Base-by-base conservation (phyloP, 1,140 invertebrate genomes). In the Dendrolimus punctatus region DNA sequence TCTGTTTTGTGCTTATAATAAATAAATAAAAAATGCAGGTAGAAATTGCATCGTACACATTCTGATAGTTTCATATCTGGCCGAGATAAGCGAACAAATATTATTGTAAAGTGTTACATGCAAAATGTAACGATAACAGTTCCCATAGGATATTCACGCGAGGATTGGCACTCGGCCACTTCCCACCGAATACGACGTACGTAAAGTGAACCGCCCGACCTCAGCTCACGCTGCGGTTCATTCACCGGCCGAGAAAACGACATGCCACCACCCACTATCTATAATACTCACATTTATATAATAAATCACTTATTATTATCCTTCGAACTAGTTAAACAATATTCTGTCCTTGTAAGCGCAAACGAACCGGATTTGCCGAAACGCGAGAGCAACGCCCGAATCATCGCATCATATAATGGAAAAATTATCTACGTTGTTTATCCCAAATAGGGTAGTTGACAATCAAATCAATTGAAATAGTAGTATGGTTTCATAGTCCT, bases 101-200 rank as follows among this genome's bases (percentile, higher is more conserved):
- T 56, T 56, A 56, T 58, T 60, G 53, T 61, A 53, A 57, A 51
- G 46, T 56, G 57, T 40, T 46, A 57, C 55, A 53, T 49, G 51
- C 50, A 52, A 49, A 66, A 56, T 59, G 52, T 57, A 55, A 62
- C 59, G 53, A 58, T 65, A 61, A 66, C 58, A 41, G 49, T 23
- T 58, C 57, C 57, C 62, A 58, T 60, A 49, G 63, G 60, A 51
- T 46, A 53, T 55, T 49, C 52, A 51, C 53, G 58, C 43, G n/a
- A n/a, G 48, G 49, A 47, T 64, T 70, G 67, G 67, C 67, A 62
- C 49, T 43, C 49, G 41, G 64, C 67, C 67, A 70, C 61, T 61
- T 49, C 50, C 40, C 44, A 50, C 56, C 60, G 42, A 57, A 62
- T 50, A 55, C 41, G 37, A 39, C 49, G 8, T 44, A 10, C 49